Conservation (phyloP, 2,797 vertebrate genomes). For the Crax fasciolata region DNA sequence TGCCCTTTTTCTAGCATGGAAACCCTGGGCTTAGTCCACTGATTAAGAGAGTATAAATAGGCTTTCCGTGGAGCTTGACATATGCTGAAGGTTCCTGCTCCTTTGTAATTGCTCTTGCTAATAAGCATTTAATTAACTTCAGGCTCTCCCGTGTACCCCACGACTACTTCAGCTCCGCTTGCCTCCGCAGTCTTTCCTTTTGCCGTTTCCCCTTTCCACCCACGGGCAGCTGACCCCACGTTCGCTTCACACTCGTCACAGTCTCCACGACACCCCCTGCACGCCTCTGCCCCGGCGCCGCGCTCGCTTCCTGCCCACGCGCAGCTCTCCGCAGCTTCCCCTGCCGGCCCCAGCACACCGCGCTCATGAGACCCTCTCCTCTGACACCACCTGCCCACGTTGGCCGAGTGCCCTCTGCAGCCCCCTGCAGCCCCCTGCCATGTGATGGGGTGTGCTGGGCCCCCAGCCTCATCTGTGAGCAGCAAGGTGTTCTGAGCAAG, state of each 20-base stretch:
- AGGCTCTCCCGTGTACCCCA: neutral
- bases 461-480: rapidly evolving
- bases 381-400: neutral
- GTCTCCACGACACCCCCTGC: constrained; percentile 8
- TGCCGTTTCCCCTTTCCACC: constrained; percentile 41
- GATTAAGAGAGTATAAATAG: neutral
- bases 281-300: neutral
- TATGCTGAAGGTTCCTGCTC: neutral
- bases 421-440: rapidly evolving
- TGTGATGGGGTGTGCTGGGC: rapidly evolving
- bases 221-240: neutral
- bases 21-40: neutral
- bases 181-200: constrained; percentile 49
- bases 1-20: neutral
- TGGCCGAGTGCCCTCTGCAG: rapidly evolving
- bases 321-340: neutral
- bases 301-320: constrained; percentile 3
- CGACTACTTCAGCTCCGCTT: neutral
- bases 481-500: neutral
- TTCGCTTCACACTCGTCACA: neutral
- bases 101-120: neutral
- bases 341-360: neutral
- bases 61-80: neutral
- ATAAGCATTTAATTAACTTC: neutral
- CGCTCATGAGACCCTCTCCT: rapidly evolving